phyloP scores from a whole-genome alignment of 2,113 vertebrate species.

The Picathartes gymnocephalus region DNA sequence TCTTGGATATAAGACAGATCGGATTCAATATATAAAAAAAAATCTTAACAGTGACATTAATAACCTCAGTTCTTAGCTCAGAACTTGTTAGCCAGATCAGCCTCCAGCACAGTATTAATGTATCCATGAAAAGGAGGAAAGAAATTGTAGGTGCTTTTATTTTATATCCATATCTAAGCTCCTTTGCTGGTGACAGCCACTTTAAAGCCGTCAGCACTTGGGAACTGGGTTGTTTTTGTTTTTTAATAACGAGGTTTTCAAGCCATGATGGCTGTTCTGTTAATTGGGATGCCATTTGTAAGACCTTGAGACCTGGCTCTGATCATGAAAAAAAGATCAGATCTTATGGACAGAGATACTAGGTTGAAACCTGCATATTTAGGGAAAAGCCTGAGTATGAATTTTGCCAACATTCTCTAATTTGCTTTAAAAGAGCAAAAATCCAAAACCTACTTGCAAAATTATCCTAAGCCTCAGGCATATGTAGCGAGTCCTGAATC shows the following conservation, averaged over 20 bases:
- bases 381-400: background rate
- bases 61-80: slow-evolving; percentile 32
- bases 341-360: background rate
- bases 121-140: background rate
- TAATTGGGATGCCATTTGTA: slow-evolving; percentile 46
- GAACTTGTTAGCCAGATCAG: slow-evolving; percentile 63
- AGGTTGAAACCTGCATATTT: slow-evolving; percentile 6
- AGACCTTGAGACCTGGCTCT: slow-evolving; percentile 38
- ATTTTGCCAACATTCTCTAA: background rate
- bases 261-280: background rate
- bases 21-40: slow-evolving; percentile 4
- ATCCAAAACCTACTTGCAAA: background rate
- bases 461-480: background rate
- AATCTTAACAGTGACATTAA: slow-evolving; percentile 40
- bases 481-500: background rate
- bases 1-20: slow-evolving; percentile 5
- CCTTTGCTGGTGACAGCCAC: slow-evolving; percentile 32
- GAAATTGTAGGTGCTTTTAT: slow-evolving; percentile 38
- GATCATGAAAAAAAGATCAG: slow-evolving; percentile 30
- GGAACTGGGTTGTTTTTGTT: slow-evolving; percentile 26
- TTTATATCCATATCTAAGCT: slow-evolving; percentile 29
- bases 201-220: slow-evolving; percentile 11
- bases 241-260: slow-evolving; percentile 8
- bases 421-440: background rate
- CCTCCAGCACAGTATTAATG: slow-evolving; percentile 37